Evolutionary conservation across 2,888 invertebrate genomes (phyloP).

Genomic region (Pheosia tremula): DNA sequence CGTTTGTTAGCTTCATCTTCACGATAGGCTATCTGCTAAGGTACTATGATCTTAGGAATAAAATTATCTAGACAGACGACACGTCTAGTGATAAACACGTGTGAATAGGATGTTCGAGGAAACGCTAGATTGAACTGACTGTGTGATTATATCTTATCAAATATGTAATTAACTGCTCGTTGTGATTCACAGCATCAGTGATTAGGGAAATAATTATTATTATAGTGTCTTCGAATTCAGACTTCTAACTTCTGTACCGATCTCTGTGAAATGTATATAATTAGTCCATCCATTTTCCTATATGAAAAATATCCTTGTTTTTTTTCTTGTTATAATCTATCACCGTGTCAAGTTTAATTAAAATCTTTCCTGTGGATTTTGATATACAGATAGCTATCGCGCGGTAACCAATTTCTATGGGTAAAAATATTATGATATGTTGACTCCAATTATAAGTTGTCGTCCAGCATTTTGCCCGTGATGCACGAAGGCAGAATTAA

Average conservation of each 20-base stretch:
- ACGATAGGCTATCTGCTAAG: not conserved
- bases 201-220: not conserved
- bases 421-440: no score
- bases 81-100: conserved; percentile 25
- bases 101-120: conserved; percentile 23
- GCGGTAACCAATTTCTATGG: no score
- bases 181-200: conserved; percentile 13
- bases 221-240: not conserved
- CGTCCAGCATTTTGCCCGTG: no score
- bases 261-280: not conserved
- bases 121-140: conserved; percentile 7
- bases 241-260: not conserved
- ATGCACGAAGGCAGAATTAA: no score
- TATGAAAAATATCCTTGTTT: no score
- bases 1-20: conserved; percentile 30
- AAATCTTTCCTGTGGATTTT: no score
- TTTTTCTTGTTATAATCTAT: no score
- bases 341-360: no score
- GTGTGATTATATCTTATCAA: conserved; percentile 53
- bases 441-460: no score
- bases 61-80: conserved; percentile 9
- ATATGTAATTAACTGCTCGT: conserved; percentile 40
- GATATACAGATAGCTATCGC: no score
- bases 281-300: no score
- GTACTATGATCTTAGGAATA: not conserved